phyloP scores from a whole-genome alignment of 2,888 invertebrate species.

The Xestia rhomboidea region DNA sequence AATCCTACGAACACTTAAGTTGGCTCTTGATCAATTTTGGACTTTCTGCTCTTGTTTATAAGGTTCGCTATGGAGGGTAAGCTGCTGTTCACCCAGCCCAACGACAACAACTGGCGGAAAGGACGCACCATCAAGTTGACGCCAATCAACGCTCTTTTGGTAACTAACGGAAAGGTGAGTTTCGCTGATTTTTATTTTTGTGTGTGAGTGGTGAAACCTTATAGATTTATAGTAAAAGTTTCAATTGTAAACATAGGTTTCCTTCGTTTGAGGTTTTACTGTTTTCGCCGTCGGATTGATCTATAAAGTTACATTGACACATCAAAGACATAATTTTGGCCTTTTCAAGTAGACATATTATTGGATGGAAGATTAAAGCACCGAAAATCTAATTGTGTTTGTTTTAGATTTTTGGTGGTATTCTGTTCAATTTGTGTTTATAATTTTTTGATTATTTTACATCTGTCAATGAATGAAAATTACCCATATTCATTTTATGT shows the following conservation, averaged over 20 bases:
- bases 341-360: too few relatives aligned
- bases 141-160: conserved; percentile 96
- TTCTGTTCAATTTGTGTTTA: too few relatives aligned
- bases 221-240: conserved; percentile 26
- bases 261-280: background rate
- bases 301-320: background rate
- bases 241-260: conserved; percentile 6
- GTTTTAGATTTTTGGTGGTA: too few relatives aligned
- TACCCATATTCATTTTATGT: too few relatives aligned
- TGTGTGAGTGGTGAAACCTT: conserved; percentile 13
- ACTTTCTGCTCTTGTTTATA: conserved; percentile 64
- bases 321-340: background rate
- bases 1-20: conserved; percentile 39
- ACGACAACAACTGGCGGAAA: conserved; percentile 97
- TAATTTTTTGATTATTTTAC: too few relatives aligned
- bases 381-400: too few relatives aligned
- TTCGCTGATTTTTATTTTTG: conserved; percentile 50
- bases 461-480: too few relatives aligned
- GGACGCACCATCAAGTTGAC: conserved; percentile 97
- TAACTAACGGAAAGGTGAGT: conserved; percentile 97
- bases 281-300: background rate
- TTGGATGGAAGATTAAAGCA: too few relatives aligned
- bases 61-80: conserved; percentile 97
- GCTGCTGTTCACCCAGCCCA: conserved; percentile 96
- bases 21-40: conserved; percentile 55